Evolutionary conservation across 2,797 vertebrate genomes (phyloP).

Genomic region (Mus minutoides): DNA sequence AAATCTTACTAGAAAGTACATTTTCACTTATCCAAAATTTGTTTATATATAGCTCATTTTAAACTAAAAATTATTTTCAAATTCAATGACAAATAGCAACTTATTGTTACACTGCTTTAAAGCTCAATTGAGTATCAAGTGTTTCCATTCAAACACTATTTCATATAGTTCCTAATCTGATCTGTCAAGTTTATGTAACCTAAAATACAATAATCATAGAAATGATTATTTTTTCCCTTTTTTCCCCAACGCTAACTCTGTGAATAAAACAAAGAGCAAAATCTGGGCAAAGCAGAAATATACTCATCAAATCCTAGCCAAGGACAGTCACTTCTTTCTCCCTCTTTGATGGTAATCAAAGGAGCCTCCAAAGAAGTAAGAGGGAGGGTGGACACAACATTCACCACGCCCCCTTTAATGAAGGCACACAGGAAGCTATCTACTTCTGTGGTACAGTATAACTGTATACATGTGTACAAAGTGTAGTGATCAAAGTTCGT

Average conservation of each 20-base stretch:
- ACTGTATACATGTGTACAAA: not conserved
- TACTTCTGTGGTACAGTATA: not conserved
- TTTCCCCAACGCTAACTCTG: slow-evolving; percentile 56
- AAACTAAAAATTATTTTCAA: slow-evolving; percentile 54
- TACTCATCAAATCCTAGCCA: not conserved
- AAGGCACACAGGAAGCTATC: not conserved
- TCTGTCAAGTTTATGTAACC: slow-evolving; percentile 67
- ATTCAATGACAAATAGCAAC: slow-evolving; percentile 68
- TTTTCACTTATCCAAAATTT: slow-evolving; percentile 53
- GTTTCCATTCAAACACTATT: slow-evolving; percentile 68
- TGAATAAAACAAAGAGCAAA: slow-evolving; percentile 48
- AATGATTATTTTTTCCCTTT: too few relatives aligned
- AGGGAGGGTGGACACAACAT: too few relatives aligned
- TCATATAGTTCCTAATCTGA: slow-evolving; percentile 58
- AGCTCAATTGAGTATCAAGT: slow-evolving; percentile 59
- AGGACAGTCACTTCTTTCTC: not conserved
- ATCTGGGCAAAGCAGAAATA: slow-evolving; percentile 46
- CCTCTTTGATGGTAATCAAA: not conserved
- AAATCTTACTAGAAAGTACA: slow-evolving; percentile 49
- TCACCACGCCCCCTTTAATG: not conserved
- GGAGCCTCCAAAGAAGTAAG: not conserved
- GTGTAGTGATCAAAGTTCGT: not conserved
- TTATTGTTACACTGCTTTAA: slow-evolving; percentile 71
- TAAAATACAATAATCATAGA: slow-evolving; percentile 55
- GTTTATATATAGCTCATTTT: not conserved